Percentiles rank a stretch among this genome's conserved stretches.
These are phyloP conservation scores for Mesorhabditis spiculigera DNA, from an alignment of 2,888 invertebrate genomes.

Conservation along the genomic window DNA sequence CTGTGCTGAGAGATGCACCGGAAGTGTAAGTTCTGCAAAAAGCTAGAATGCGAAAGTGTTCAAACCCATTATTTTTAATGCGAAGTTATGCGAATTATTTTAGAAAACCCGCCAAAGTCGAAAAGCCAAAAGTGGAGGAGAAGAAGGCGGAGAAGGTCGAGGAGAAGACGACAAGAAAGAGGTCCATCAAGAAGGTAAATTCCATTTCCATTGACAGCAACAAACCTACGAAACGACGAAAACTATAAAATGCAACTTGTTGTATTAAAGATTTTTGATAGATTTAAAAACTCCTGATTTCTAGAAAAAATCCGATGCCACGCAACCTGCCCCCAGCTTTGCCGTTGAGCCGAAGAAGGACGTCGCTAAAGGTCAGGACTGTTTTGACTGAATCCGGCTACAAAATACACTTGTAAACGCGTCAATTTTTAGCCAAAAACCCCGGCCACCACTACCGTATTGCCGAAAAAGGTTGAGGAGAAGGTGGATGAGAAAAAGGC, in stretches of 20 bases:
- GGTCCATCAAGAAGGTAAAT: not conserved
- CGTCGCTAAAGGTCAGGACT: not conserved
- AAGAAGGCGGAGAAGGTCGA: slow-evolving; percentile 1
- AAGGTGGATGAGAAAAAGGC: not conserved
- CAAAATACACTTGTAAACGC: no score
- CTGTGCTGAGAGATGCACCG: not conserved
- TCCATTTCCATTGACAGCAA: not conserved
- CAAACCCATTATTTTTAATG: no score
- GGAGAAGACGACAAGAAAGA: not conserved
- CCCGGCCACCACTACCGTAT: not conserved
- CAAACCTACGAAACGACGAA: not conserved
- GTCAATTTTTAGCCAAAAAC: not conserved
- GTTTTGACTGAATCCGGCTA: not conserved
- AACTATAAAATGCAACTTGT: not conserved
- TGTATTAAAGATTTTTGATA: not conserved
- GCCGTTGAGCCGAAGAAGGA: slow-evolving; percentile 2
- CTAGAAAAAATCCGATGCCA: not conserved
- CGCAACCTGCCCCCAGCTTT: not conserved
- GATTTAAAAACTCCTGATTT: not conserved
- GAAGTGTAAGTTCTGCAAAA: no score
- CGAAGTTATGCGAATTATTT: not conserved
- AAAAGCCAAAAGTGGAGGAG: not conserved
- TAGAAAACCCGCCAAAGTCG: not conserved
- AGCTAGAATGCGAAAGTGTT: no score
- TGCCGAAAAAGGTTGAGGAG: not conserved